Percentiles rank a stretch among this genome's conserved stretches.
Evolutionary conservation across 2,113 vertebrate species (phyloP).

Genomic region (Rostratula benghalensis): DNA sequence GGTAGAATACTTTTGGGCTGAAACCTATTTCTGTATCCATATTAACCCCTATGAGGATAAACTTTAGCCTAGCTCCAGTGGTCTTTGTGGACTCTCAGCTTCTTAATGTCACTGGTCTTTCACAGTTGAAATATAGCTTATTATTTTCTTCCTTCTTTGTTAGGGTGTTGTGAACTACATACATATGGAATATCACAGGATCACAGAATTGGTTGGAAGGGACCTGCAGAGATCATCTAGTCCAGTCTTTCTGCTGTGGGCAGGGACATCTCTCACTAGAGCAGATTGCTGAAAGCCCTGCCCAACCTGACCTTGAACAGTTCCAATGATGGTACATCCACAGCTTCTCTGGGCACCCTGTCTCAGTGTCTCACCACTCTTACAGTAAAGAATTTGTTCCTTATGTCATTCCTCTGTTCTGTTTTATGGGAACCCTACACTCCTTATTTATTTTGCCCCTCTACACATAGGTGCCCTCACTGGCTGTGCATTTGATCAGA

Average conservation of each 20-base stretch:
- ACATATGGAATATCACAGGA: not conserved
- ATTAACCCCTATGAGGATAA: not conserved
- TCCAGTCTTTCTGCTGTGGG: not conserved
- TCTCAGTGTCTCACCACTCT: not conserved
- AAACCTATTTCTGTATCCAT: not conserved
- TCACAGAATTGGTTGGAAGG: not conserved
- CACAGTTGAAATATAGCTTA: not conserved
- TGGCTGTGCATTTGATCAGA: not conserved
- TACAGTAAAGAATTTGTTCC: not conserved
- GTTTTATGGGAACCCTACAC: not conserved
- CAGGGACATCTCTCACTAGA: not conserved
- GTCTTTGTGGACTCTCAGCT: not conserved
- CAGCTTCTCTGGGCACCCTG: not conserved
- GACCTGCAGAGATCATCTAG: accelerated
- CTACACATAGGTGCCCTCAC: not conserved
- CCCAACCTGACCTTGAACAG: not conserved
- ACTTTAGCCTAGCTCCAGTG: not conserved
- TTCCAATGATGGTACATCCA: not conserved
- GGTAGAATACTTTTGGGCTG: not conserved
- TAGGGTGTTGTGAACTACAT: not conserved
- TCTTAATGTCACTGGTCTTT: not conserved
- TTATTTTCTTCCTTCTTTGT: not conserved
- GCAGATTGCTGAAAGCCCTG: not conserved
- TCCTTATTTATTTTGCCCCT: not conserved
- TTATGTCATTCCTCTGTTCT: not conserved